phyloP scores from a whole-genome alignment of 1,140 invertebrate genomes.

The Brachionus asplanchnoidis region DNA sequence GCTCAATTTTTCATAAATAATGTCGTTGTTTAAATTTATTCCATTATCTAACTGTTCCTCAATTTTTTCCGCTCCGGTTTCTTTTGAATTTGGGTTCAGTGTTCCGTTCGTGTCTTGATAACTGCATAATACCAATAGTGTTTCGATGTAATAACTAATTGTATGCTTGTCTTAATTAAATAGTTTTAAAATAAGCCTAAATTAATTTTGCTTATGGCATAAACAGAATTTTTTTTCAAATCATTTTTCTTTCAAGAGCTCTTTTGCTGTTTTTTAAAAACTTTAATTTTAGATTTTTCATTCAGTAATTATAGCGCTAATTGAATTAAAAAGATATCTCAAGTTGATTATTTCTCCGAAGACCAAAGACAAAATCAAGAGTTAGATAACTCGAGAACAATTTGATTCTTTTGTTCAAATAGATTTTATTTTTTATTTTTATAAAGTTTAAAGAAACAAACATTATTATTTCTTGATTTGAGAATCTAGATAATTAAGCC shows the following conservation, averaged over 20 bases:
- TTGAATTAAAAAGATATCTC: background rate
- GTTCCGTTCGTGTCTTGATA: slow-evolving; percentile 10
- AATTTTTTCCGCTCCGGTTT: background rate
- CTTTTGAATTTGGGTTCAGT: background rate
- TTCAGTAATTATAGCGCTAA: background rate
- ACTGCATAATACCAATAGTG: background rate
- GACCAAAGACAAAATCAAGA: background rate
- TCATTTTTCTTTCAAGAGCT: background rate
- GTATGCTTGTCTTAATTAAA: background rate
- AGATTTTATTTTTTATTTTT: background rate
- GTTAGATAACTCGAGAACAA: background rate
- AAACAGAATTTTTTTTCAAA: background rate
- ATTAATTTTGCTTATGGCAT: background rate
- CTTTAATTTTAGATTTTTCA: background rate
- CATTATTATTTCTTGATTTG: background rate
- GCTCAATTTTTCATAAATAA: background rate
- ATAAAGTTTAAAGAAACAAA: background rate
- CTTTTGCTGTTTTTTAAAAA: background rate
- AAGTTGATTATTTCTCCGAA: background rate
- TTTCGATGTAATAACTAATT: slow-evolving; percentile 15
- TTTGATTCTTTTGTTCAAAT: background rate
- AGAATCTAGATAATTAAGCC: background rate
- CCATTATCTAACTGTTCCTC: background rate
- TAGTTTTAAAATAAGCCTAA: background rate
- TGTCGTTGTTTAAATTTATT: background rate